These are phyloP conservation scores for Pinctada fucata DNA, from an alignment of 2,888 invertebrate genomes.

Conservation along the genomic window DNA sequence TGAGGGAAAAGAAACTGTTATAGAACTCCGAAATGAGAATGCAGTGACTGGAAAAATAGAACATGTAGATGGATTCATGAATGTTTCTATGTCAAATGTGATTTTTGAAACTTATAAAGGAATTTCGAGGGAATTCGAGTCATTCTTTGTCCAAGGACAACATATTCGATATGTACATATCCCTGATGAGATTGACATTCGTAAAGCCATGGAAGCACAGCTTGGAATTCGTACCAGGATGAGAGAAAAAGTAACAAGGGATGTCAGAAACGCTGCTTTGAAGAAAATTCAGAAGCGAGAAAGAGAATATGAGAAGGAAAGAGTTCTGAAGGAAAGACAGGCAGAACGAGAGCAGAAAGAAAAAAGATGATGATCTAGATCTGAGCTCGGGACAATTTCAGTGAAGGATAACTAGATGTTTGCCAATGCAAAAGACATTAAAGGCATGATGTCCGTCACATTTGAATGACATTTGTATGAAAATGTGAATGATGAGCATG, in stretches of 20 bases:
- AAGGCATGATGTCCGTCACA: too few relatives aligned
- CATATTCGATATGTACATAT: slow-evolving; percentile 72
- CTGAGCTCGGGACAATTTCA: too few relatives aligned
- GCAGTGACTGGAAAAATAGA: slow-evolving; percentile 59
- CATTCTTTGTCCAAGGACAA: slow-evolving; percentile 67
- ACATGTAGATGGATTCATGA: slow-evolving; percentile 66
- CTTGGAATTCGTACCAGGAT: slow-evolving; percentile 14
- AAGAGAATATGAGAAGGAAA: slow-evolving; percentile 15
- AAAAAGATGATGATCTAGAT: background rate
- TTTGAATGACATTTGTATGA: too few relatives aligned
- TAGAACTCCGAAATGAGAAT: slow-evolving; percentile 69
- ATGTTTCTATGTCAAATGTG: slow-evolving; percentile 62
- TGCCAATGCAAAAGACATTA: too few relatives aligned
- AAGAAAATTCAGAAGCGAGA: slow-evolving; percentile 28
- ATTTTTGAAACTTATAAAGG: slow-evolving; percentile 51
- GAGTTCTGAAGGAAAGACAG: slow-evolving; percentile 7
- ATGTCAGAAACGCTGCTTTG: slow-evolving; percentile 21
- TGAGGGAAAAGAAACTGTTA: slow-evolving; percentile 61
- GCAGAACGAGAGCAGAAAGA: background rate
- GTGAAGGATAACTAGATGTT: too few relatives aligned
- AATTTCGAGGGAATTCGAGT: slow-evolving; percentile 45
- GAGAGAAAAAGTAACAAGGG: slow-evolving; percentile 1
- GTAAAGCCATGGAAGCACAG: slow-evolving; percentile 54
- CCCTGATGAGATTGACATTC: slow-evolving; percentile 71
- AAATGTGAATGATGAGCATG: too few relatives aligned